Base-by-base conservation (phyloP, 2,797 vertebrate species). In the Pangasius krempfi region DNA sequence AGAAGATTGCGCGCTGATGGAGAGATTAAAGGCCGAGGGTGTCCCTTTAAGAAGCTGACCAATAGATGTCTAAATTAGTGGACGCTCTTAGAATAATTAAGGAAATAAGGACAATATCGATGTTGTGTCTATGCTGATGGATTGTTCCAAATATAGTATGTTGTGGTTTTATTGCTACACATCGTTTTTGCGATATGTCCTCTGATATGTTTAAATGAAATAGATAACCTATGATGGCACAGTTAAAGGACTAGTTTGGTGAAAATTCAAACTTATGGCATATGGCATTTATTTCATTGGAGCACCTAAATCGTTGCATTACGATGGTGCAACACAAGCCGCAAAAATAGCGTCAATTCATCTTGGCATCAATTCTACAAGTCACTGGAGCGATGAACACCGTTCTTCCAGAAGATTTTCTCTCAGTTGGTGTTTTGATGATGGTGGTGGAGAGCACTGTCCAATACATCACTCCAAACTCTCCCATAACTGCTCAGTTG, bases 21-120 rank as follows among this genome's bases (percentile, higher is more conserved):
- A 18, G 13, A 37, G 73, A 87, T 87, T 82, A 87, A 87, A 87
- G 85, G 37, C 58, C 0, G 12, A 58, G 22, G 54, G 20, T n/a
- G 47, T 22, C n/a, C 30, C 56, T 56, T 64, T 76, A 76, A 83
- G 27, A 13, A 30, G 52, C 68, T 66, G 58, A 83, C 33, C 78
- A 40, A 56, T 44, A 37, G 44, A 83, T 60, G 37, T 72, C 76
- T n/a, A 62, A 60, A 76, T 40, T 27, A 66, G 33, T 54, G 50
- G 75, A 85, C 25, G 0, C 83, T 62, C 1, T 52, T 78, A 30
- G 84, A 10, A 27, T 84, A 52, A 84, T 76, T 68, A 84, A 16
- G 2, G 54, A 22, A 22, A 14, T 4, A 10, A 13, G 18, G 70
- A 44, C 52, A 2, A 13, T 60, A 33, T 86, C 22, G 18, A 13